Evolutionary conservation across 2,888 invertebrate genomes (phyloP).

Genomic region (Charanyca ferruginea): DNA sequence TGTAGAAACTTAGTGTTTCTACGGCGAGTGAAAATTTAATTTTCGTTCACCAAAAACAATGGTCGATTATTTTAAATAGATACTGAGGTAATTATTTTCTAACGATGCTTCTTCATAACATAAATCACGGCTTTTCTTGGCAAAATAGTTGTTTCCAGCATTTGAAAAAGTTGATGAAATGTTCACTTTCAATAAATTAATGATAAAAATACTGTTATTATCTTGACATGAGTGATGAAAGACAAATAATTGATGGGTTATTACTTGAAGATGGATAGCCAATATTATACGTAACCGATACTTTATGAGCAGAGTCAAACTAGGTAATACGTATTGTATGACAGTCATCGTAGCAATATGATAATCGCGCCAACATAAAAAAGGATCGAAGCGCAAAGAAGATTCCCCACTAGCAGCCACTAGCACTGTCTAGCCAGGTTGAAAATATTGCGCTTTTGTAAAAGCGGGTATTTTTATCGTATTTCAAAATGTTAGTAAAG

Average conservation of each 20-base stretch:
- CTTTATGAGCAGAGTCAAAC: neutral
- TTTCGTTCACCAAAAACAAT: slow-evolving; percentile 21
- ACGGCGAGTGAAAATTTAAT: neutral
- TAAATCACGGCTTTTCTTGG: slow-evolving; percentile 16
- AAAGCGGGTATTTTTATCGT: no score
- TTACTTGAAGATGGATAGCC: slow-evolving; percentile 9
- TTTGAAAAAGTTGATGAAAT: slow-evolving; percentile 48
- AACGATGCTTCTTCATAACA: slow-evolving; percentile 8
- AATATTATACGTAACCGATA: slow-evolving; percentile 7
- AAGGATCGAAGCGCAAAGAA: neutral
- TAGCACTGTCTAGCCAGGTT: no score
- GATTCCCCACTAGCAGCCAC: no score
- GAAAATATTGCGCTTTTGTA: no score
- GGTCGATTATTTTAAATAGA: slow-evolving; percentile 34
- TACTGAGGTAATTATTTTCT: slow-evolving; percentile 9
- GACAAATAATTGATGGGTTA: slow-evolving; percentile 24
- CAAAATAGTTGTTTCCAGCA: slow-evolving; percentile 10
- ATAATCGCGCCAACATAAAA: neutral
- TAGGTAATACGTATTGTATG: slow-evolving; percentile 1
- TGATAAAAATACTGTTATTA: slow-evolving; percentile 37
- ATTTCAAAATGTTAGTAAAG: no score
- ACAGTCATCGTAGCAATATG: neutral
- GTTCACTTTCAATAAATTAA: slow-evolving; percentile 42
- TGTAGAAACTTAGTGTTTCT: no score
- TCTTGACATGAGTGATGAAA: slow-evolving; percentile 29